phyloP scores from a whole-genome alignment of 2,113 vertebrate species.

The Eulemur macaco region DNA sequence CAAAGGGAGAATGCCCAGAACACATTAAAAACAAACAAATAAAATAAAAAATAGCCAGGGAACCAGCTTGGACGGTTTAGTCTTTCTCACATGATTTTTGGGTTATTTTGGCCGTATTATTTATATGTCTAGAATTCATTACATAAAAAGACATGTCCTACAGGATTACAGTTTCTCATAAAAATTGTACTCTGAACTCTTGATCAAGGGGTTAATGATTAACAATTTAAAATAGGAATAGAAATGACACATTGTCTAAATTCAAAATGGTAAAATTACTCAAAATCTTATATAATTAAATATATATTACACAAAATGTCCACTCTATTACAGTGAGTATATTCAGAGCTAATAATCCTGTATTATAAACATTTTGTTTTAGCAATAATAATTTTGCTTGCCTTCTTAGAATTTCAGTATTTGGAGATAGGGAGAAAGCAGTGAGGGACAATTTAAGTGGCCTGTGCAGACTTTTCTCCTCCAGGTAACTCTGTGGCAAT shows the following conservation, averaged over 20 bases:
- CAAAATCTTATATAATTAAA: not conserved
- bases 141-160: not conserved
- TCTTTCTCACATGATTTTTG: not conserved
- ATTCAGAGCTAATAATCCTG: not conserved
- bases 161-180: not conserved
- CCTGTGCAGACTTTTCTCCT: not conserved
- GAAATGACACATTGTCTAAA: constrained; percentile 1
- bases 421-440: not conserved
- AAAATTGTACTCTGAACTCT: not conserved
- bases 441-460: not conserved
- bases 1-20: not conserved
- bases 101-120: not conserved
- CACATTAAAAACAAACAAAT: not conserved
- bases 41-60: not conserved
- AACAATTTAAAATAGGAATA: not conserved
- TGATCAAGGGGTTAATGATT: not conserved
- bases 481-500: not conserved
- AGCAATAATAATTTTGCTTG: not conserved
- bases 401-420: constrained; percentile 5
- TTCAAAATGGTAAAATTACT: not conserved
- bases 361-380: not conserved
- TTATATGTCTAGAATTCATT: not conserved
- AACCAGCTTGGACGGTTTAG: not conserved
- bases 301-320: not conserved
- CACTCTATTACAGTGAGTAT: not conserved